phyloP scores from a whole-genome alignment of 2,888 invertebrate genomes.

The Patella caerulea region DNA sequence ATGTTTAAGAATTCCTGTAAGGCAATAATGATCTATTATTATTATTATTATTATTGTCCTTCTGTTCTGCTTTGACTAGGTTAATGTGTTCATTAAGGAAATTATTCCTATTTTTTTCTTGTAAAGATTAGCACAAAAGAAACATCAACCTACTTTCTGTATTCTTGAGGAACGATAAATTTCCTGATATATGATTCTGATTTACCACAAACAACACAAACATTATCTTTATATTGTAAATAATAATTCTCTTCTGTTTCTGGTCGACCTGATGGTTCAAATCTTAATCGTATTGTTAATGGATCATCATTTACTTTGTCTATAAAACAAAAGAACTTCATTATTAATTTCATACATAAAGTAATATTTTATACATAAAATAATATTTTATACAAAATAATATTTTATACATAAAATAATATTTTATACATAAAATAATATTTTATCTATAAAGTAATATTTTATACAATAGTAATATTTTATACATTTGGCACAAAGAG shows the following conservation, averaged over 20 bases:
- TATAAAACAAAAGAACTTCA: constrained; percentile 47
- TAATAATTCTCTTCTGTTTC: constrained; percentile 80
- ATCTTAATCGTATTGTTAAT: constrained; percentile 80
- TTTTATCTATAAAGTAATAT: too few species aligned
- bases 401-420: too few species aligned
- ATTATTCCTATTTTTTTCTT: too few species aligned
- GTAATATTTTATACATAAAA: neutral
- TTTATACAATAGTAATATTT: too few species aligned
- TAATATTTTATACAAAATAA: neutral
- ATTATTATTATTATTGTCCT: too few species aligned
- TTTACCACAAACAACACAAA: constrained; percentile 85
- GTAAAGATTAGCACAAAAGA: too few species aligned
- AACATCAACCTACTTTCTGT: constrained; percentile 76
- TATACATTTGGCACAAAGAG: too few species aligned
- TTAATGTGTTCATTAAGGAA: too few species aligned
- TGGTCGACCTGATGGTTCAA: constrained; percentile 84
- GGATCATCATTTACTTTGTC: constrained; percentile 74
- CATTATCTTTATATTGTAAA: constrained; percentile 80
- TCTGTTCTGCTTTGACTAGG: too few species aligned
- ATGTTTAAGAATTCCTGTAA: too few species aligned
- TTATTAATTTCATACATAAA: neutral
- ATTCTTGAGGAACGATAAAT: constrained; percentile 87
- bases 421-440: too few species aligned
- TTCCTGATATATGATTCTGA: constrained; percentile 81
- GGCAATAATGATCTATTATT: too few species aligned